Evolutionary conservation across 2,888 invertebrate genomes (phyloP).

Genomic region (Ernsta delagoae): DNA sequence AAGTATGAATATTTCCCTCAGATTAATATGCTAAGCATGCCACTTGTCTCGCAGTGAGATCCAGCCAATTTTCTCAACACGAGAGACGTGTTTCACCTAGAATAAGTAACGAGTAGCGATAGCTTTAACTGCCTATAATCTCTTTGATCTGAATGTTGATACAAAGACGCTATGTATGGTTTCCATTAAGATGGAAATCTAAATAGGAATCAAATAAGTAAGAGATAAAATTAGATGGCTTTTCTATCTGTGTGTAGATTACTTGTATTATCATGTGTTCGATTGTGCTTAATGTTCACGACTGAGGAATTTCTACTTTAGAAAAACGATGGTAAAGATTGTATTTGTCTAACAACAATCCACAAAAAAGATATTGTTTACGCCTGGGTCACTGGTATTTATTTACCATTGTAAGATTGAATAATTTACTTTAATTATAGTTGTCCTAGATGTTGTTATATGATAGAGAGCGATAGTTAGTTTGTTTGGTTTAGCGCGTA

Average conservation of each 20-base stretch:
- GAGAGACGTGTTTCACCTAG: slow-evolving; percentile 28
- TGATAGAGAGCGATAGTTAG: too few relatives aligned
- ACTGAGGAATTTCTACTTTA: not conserved
- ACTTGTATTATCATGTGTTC: not conserved
- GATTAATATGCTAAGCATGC: slow-evolving; percentile 49
- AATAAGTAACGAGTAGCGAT: slow-evolving; percentile 10
- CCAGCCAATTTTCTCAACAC: slow-evolving; percentile 45
- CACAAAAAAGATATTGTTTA: too few relatives aligned
- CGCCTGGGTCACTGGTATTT: not conserved
- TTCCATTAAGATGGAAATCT: not conserved
- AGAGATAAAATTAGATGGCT: slow-evolving; percentile 3
- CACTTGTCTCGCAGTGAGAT: slow-evolving; percentile 41
- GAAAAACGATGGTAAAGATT: not conserved
- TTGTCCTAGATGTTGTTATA: too few relatives aligned
- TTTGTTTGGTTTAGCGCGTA: too few relatives aligned
- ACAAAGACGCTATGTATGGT: not conserved
- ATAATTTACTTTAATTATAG: too few relatives aligned
- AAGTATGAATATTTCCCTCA: slow-evolving; percentile 45
- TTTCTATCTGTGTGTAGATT: not conserved
- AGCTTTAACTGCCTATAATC: not conserved
- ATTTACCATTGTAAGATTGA: not conserved
- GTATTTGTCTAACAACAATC: too few relatives aligned
- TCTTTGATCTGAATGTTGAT: not conserved
- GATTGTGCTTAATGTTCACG: not conserved
- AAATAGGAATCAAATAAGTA: not conserved